These are phyloP conservation scores for Potorous gilbertii DNA, from an alignment of 2,797 vertebrate species.

Conservation along the genomic window DNA sequence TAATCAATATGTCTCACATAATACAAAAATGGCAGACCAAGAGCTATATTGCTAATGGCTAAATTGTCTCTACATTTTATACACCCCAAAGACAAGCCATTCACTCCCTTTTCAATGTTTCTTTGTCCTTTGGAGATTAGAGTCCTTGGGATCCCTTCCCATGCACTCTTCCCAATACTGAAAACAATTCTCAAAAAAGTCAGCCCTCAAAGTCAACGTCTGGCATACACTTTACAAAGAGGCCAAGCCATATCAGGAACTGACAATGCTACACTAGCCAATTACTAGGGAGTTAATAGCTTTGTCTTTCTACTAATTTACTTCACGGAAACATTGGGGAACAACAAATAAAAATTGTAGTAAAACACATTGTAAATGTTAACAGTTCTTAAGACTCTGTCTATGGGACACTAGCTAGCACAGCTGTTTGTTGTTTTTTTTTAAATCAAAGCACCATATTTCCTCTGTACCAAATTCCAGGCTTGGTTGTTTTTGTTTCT, in stretches of 20 bases:
- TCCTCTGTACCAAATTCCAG: not conserved
- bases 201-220: not conserved
- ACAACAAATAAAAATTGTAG: not conserved
- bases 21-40: not conserved
- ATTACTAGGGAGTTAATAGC: not conserved
- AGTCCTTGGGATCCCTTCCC: not conserved
- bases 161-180: constrained; percentile 16
- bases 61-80: not conserved
- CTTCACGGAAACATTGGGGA: constrained; percentile 24
- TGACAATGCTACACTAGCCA: not conserved
- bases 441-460: not conserved
- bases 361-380: not conserved
- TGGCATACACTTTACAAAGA: not conserved
- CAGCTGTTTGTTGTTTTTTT: not conserved
- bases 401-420: not conserved
- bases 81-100: not conserved
- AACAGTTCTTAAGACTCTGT: not conserved
- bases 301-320: not conserved
- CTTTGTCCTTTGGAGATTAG: not conserved
- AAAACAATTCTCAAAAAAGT: not conserved
- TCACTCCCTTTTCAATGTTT: constrained; percentile 17
- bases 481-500: not conserved
- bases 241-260: not conserved
- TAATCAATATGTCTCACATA: not conserved
- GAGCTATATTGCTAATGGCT: not conserved